A percentile compares a stretch with the other conserved stretches of the same genome.
These are phyloP conservation scores for Drosophila testacea DNA, from an alignment of 2,888 invertebrate genomes.

Conservation along the genomic window DNA sequence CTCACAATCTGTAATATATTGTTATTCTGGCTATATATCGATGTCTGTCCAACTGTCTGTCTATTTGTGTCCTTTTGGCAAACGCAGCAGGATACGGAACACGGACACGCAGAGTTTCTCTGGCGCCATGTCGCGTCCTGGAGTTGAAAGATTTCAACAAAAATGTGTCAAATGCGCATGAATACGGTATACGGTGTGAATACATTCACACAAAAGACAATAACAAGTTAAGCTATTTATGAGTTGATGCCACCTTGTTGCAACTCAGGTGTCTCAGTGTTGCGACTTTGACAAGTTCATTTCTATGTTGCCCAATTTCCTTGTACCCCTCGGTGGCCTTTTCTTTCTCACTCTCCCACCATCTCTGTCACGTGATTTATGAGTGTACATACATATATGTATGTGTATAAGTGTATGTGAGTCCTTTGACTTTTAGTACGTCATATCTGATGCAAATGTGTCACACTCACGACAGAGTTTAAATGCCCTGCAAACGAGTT, in stretches of 20 bases:
- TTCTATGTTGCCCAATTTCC: constrained; percentile 44
- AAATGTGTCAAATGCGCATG: constrained; percentile 36
- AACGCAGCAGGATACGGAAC: constrained; percentile 65
- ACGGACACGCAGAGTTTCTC: constrained; percentile 24
- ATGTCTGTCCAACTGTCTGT: constrained; percentile 5
- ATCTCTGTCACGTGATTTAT: constrained; percentile 59
- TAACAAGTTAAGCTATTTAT: constrained; percentile 68
- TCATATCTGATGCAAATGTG: constrained; percentile 79
- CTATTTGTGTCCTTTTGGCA: constrained; percentile 57
- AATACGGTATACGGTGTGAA: constrained; percentile 32
- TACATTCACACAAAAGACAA: constrained; percentile 33
- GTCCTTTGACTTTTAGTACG: constrained; percentile 59
- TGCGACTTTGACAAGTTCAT: constrained; percentile 66
- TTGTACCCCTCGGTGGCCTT: constrained; percentile 56
- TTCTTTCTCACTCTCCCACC: constrained; percentile 1
- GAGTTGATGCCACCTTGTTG: constrained; percentile 54
- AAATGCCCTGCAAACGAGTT: constrained; percentile 6
- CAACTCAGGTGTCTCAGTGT: constrained; percentile 26
- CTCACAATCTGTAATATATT: constrained; percentile 28
- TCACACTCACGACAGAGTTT: constrained; percentile 72
- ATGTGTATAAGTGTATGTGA: constrained; percentile 9
- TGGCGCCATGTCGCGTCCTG: constrained; percentile 72
- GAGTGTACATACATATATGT: constrained; percentile 14
- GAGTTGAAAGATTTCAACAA: constrained; percentile 28
- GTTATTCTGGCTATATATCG: constrained; percentile 30